Conservation (phyloP, 2,113 vertebrate species). For the Perccottus glenii region DNA sequence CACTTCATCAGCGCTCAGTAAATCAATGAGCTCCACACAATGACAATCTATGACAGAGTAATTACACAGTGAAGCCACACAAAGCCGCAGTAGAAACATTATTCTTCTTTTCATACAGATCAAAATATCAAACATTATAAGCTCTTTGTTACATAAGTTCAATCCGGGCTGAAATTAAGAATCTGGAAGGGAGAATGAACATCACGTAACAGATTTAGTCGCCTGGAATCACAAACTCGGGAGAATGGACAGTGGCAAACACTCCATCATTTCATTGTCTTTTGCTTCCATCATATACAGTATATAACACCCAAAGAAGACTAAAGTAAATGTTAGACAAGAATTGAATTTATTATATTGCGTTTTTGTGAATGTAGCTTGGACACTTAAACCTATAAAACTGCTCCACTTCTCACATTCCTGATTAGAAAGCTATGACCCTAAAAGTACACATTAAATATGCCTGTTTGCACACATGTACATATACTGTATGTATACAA, state of each 20-base stretch:
- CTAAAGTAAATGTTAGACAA: too few relatives aligned
- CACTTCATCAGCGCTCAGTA: slow-evolving; percentile 66
- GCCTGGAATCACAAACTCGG: neutral
- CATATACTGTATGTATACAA: slow-evolving; percentile 6
- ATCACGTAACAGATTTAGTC: slow-evolving; percentile 38
- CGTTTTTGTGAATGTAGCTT: too few relatives aligned
- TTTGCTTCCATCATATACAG: too few relatives aligned
- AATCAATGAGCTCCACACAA: slow-evolving; percentile 68
- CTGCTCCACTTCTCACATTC: slow-evolving; percentile 21
- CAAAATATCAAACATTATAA: slow-evolving; percentile 10
- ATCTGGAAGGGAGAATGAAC: slow-evolving; percentile 22
- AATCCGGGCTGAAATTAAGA: slow-evolving; percentile 15
- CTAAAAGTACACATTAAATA: slow-evolving; percentile 19
- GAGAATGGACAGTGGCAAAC: too few relatives aligned
- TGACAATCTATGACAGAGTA: slow-evolving; percentile 67
- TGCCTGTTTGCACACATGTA: slow-evolving; percentile 10
- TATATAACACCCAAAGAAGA: too few relatives aligned
- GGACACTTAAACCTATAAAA: slow-evolving; percentile 17
- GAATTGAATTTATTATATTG: too few relatives aligned
- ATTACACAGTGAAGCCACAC: slow-evolving; percentile 47
- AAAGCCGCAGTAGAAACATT: neutral
- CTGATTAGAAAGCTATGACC: slow-evolving; percentile 8
- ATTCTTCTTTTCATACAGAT: neutral
- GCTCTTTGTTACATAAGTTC: slow-evolving; percentile 4
- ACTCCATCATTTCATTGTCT: too few relatives aligned